Percentiles rank a stretch among this genome's conserved stretches.
Conservation (phyloP, 2,888 invertebrate species). For the Prenolepis imparis region DNA sequence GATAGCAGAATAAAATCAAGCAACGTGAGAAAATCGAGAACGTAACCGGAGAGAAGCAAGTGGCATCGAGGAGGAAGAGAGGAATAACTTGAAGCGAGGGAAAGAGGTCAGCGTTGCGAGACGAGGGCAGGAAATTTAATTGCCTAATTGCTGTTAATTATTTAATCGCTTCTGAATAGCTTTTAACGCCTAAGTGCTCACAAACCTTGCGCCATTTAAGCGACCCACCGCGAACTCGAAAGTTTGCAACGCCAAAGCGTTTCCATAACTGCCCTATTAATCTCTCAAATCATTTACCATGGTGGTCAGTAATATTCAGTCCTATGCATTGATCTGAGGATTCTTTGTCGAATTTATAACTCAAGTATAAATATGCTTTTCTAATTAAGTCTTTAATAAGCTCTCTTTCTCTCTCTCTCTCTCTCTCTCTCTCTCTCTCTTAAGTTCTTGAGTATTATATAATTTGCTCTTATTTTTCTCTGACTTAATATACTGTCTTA, state of each 20-base stretch:
- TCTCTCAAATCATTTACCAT: conserved; percentile 46
- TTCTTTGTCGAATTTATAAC: conserved; percentile 27
- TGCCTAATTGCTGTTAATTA: conserved; percentile 85
- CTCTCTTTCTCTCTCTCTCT: not conserved
- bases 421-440: not conserved
- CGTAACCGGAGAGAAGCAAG: conserved; percentile 21
- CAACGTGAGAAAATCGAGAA: conserved; percentile 27
- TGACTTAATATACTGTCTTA: not conserved
- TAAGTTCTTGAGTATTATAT: not conserved
- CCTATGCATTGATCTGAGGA: conserved; percentile 57
- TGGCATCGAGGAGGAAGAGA: conserved; percentile 56
- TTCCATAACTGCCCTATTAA: conserved; percentile 55
- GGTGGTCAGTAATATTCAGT: conserved; percentile 56
- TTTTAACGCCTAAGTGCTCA: conserved; percentile 79
- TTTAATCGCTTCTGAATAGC: conserved; percentile 83
- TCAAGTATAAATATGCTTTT: not conserved
- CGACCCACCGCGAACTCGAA: conserved; percentile 74
- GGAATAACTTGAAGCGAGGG: conserved; percentile 60
- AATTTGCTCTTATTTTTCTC: not conserved
- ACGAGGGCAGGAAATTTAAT: conserved; percentile 78
- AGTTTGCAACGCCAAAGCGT: conserved; percentile 64
- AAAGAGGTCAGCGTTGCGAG: conserved; percentile 66
- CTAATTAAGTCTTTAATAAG: not conserved
- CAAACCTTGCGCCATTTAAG: conserved; percentile 77
- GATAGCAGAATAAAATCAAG: conserved; percentile 39